Evolutionary conservation across 1,140 invertebrate genomes (phyloP).

Genomic region (Pachyrhynchus sulphureomaculatus): DNA sequence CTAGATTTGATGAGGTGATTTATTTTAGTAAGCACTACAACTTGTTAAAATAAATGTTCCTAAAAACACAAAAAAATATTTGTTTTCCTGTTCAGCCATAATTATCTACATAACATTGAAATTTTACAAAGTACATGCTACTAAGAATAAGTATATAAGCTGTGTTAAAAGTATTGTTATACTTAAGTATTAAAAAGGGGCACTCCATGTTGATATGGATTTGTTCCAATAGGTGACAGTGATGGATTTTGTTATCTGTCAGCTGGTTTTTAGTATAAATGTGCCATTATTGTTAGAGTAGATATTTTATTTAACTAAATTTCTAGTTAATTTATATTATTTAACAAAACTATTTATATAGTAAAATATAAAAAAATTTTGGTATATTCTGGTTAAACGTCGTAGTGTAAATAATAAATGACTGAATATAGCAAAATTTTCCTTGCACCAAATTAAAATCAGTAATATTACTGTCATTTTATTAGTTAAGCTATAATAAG

Average conservation of each 20-base stretch:
- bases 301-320: slow-evolving; percentile 47
- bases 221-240: slow-evolving; percentile 41
- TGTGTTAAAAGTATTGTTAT: neutral
- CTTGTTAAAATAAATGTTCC: too few relatives aligned
- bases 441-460: slow-evolving; percentile 42
- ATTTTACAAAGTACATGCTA: too few relatives aligned
- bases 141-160: too few relatives aligned
- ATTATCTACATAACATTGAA: too few relatives aligned
- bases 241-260: slow-evolving; percentile 50
- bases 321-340: slow-evolving; percentile 45
- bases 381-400: slow-evolving; percentile 36
- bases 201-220: slow-evolving; percentile 27
- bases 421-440: slow-evolving; percentile 49
- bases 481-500: slow-evolving; percentile 49
- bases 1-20: too few relatives aligned
- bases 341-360: slow-evolving; percentile 35
- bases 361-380: slow-evolving; percentile 41
- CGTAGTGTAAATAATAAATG: slow-evolving; percentile 4
- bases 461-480: slow-evolving; percentile 36
- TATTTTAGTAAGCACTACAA: too few relatives aligned
- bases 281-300: slow-evolving; percentile 50
- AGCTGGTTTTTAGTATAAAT: slow-evolving; percentile 43
- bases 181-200: slow-evolving; percentile 15
- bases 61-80: too few relatives aligned
- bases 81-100: too few relatives aligned